Conservation (phyloP, 2,797 vertebrate genomes). For the Mergus octosetaceus region DNA sequence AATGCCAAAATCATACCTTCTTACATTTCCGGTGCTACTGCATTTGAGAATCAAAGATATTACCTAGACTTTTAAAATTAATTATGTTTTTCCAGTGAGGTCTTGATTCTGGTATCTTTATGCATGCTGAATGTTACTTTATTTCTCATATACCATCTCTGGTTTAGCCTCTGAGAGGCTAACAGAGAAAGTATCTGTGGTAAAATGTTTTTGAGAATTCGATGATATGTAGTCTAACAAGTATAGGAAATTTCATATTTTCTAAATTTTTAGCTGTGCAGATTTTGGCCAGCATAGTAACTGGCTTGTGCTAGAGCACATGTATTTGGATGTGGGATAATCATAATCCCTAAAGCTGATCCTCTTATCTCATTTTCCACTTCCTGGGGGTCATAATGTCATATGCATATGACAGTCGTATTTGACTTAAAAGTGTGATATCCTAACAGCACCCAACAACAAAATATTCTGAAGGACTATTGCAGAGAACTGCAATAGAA, state of each 20-base stretch:
- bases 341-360: background rate
- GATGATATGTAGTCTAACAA: background rate
- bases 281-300: background rate
- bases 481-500: background rate
- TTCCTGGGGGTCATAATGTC: background rate
- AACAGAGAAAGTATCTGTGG: background rate
- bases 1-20: background rate
- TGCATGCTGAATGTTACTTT: background rate
- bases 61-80: background rate
- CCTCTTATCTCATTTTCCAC: background rate
- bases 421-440: background rate
- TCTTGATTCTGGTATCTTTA: background rate
- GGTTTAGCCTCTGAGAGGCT: background rate
- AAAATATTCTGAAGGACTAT: background rate
- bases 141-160: background rate
- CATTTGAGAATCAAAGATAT: background rate
- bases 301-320: background rate
- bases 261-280: background rate
- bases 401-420: background rate
- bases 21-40: background rate
- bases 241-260: background rate
- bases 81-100: background rate
- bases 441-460: background rate
- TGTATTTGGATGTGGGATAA: background rate
- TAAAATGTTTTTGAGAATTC: background rate